Evolutionary conservation across 2,113 vertebrate species (phyloP), one percentile per base, ranked within the genome.

Genomic region (Dascyllus trimaculatus): DNA sequence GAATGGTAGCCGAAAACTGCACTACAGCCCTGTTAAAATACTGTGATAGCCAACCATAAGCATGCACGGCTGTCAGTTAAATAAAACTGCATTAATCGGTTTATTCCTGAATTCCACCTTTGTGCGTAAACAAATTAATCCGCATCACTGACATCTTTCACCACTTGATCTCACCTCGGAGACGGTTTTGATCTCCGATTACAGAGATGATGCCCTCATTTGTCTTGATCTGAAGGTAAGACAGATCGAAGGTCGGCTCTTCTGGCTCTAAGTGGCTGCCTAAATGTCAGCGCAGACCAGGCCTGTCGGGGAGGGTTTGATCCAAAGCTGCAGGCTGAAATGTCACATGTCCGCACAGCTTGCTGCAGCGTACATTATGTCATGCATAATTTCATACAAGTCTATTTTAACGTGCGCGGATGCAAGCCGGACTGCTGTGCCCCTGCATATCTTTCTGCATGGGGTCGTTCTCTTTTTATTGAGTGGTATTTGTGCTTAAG

Each of bases 281-380:
- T 61, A 78, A 73, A 83, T 78, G 75, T 67, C 71, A 58, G 35
- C 56, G n/a, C 45, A 67, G 54, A 51, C 21, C 59, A 29, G 26
- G 48, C 49, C 64, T 79, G 80, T 91, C 88, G 72, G 58, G 46
- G n/a, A 25, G 1, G 2, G 25, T 84, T 73, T 63, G 67, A 74
- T 68, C 45, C 25, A 59, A 25, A 73, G 45, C 64, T 73, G 21
- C 61, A 24, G 26, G 81, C 32, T 57, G 61, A 80, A 86, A 89
- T 86, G 89, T 91, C 78, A 86, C 58, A 46, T 65, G 71, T 85
- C 73, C 65, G 64, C 57, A 46, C 17, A 4, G 56, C 43, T 64
- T n/a, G 19, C 58, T 65, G 73, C 57, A 73, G 64, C 13, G 13
- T 74, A 22, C 38, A 53, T 54, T 52, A 67, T 89, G 67, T 57